phyloP scores from a whole-genome alignment of 2,797 vertebrate species.

The Leuciscus waleckii region DNA sequence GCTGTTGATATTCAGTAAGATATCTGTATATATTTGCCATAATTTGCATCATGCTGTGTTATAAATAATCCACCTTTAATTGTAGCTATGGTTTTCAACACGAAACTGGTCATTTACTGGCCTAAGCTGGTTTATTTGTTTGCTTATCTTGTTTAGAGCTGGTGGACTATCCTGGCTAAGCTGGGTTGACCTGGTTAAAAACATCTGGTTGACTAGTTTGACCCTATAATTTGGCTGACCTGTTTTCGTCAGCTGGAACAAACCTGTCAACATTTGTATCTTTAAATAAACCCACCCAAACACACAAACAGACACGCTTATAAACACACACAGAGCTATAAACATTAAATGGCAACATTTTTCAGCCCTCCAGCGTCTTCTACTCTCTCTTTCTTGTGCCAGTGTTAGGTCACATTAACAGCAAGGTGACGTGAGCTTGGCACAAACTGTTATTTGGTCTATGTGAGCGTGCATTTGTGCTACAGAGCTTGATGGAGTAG shows the following conservation, averaged over 20 bases:
- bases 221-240: slow-evolving; percentile 27
- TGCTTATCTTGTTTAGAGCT: background rate
- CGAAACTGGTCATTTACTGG: background rate
- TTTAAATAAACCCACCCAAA: slow-evolving; percentile 24
- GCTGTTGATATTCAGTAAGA: background rate
- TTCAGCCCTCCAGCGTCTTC: background rate
- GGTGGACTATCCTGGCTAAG: background rate
- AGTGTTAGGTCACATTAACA: slow-evolving; percentile 46
- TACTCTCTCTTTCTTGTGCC: slow-evolving; percentile 24
- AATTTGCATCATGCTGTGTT: background rate
- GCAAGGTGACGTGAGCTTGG: slow-evolving; percentile 47
- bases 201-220: slow-evolving; percentile 28
- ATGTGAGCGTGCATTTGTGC: slow-evolving; percentile 51
- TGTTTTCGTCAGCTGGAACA: slow-evolving; percentile 28
- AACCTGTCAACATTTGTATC: slow-evolving; percentile 25
- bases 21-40: background rate
- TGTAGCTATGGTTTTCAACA: background rate
- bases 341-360: slow-evolving; percentile 1
- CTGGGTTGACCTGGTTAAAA: background rate
- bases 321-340: slow-evolving; percentile 12
- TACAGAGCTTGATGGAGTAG: slow-evolving; percentile 49
- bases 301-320: background rate
- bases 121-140: background rate
- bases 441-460: slow-evolving; percentile 52
- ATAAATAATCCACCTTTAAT: background rate